Conservation (phyloP, 2,888 invertebrate genomes). For the Acanthopleura granulata region DNA sequence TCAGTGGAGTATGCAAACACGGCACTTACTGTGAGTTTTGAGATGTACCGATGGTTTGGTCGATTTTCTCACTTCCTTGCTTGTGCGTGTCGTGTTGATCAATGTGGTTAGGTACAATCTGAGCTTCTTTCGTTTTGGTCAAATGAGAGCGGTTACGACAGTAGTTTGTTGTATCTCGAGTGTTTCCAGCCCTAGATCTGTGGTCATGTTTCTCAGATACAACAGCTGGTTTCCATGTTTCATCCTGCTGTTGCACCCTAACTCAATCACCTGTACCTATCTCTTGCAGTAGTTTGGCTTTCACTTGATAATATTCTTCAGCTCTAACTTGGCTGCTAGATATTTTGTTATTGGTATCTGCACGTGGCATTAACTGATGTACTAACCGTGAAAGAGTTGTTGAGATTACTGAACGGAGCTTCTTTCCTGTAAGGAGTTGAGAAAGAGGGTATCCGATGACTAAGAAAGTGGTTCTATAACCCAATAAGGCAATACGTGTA, state of each 20-base stretch:
- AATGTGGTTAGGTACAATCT: too few relatives aligned
- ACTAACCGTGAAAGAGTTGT: not conserved
- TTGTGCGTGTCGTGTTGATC: too few relatives aligned
- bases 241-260: not conserved
- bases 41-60: too few relatives aligned
- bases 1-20: too few relatives aligned
- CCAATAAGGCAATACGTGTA: not conserved
- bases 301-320: not conserved
- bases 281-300: not conserved
- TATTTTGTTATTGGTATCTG: not conserved
- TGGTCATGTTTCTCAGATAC: not conserved
- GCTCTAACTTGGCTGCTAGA: not conserved
- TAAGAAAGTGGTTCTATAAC: not conserved
- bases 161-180: too few relatives aligned
- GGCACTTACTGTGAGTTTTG: too few relatives aligned
- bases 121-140: too few relatives aligned
- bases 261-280: not conserved
- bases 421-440: not conserved
- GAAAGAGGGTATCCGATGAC: not conserved
- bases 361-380: not conserved
- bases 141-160: too few relatives aligned
- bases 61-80: too few relatives aligned
- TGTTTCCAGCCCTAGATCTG: too few relatives aligned
- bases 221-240: constrained; percentile 8
- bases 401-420: not conserved